These are phyloP conservation scores for Cromileptes altivelis DNA, from an alignment of 2,113 vertebrate species.

Conservation along the genomic window DNA sequence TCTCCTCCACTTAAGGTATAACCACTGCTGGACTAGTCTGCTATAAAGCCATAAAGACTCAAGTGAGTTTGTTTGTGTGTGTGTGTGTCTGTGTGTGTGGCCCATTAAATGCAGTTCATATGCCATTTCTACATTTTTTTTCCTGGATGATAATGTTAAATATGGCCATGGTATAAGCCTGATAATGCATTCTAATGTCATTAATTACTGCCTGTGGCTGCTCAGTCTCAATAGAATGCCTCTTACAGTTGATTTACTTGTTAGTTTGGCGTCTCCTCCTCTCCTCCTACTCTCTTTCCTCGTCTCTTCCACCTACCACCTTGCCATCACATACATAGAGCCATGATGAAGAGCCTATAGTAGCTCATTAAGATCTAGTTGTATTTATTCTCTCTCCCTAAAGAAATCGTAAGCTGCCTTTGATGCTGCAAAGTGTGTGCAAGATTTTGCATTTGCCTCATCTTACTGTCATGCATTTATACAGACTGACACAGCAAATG, in stretches of 20 bases:
- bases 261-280: neutral
- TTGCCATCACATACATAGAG: conserved; percentile 15
- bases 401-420: conserved; percentile 46
- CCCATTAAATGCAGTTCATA: too few relatives aligned
- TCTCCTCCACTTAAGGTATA: too few relatives aligned
- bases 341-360: conserved; percentile 43
- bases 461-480: neutral
- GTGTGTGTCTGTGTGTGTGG: too few relatives aligned
- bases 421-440: conserved; percentile 19
- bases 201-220: neutral
- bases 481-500: neutral
- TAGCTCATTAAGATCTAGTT: conserved; percentile 44
- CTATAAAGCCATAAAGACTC: too few relatives aligned
- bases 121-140: too few relatives aligned
- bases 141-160: too few relatives aligned
- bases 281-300: conserved; percentile 1
- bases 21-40: too few relatives aligned
- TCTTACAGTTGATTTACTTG: conserved; percentile 14
- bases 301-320: conserved; percentile 15
- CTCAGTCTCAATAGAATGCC: neutral
- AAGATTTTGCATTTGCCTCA: conserved; percentile 15
- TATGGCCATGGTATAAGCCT: too few relatives aligned
- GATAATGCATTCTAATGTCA: neutral
- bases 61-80: too few relatives aligned
- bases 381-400: conserved; percentile 35